phyloP scores from a whole-genome alignment of 2,888 invertebrate genomes.

The Halictus quadricinctus region DNA sequence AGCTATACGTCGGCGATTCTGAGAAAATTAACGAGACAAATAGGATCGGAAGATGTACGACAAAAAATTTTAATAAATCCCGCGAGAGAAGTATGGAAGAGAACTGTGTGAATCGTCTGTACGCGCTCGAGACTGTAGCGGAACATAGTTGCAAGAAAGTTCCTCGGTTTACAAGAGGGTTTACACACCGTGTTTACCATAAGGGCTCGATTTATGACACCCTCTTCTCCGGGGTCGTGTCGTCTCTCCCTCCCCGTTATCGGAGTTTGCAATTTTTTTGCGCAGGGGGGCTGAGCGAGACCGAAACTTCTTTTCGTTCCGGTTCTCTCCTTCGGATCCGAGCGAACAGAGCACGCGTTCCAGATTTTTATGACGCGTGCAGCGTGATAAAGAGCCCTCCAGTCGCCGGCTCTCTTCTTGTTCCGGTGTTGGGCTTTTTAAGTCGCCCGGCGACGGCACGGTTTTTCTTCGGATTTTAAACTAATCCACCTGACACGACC shows the following conservation, averaged over 20 bases:
- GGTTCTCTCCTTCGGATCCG: constrained; percentile 13
- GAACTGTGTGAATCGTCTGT: not conserved
- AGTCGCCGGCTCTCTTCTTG: constrained; percentile 42
- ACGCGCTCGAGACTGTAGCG: not conserved
- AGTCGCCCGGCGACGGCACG: constrained; percentile 41
- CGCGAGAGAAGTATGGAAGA: not conserved
- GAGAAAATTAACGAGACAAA: not conserved
- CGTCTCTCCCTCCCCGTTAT: not conserved
- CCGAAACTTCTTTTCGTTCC: constrained; percentile 41
- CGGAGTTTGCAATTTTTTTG: not conserved
- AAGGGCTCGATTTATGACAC: not conserved
- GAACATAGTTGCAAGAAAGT: not conserved
- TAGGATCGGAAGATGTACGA: too few species aligned
- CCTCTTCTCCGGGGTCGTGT: not conserved
- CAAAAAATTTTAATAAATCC: too few species aligned
- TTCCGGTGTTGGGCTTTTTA: constrained; percentile 28
- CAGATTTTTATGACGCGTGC: constrained; percentile 54
- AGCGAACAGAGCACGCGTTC: constrained; percentile 34
- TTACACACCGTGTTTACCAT: not conserved
- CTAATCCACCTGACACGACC: constrained; percentile 48
- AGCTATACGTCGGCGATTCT: too few species aligned
- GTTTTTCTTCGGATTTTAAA: constrained; percentile 45
- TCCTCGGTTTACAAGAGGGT: not conserved
- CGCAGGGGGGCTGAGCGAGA: constrained; percentile 11
- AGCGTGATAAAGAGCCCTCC: constrained; percentile 56